Base-by-base conservation (phyloP, 2,113 vertebrate genomes). In the Phrynosoma blainvillii region DNA sequence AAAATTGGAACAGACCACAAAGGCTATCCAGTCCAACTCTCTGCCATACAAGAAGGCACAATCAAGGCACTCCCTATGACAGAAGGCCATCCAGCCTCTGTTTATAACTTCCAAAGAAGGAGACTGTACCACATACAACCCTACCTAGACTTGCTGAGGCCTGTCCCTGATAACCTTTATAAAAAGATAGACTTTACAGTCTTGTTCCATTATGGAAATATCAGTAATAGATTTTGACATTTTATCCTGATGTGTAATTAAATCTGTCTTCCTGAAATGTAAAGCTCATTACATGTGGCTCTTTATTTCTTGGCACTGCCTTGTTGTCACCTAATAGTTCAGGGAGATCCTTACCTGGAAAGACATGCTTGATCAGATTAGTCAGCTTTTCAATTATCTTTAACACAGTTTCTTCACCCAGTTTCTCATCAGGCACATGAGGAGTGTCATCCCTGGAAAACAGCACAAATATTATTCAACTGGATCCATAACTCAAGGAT, bases 361-460 rank as follows among this genome's bases (percentile, higher is more conserved):
- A 99, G 4, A 97, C 95, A 4, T 90, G 66, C 25, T 80, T 95
- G 90, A 99, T 97, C 90, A 98, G 94, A 59, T 94, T 70, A 68
- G 98, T 99, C 86, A 99, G 93, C 42, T 96, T 97, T 56, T 81
- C 90, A 88, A 99, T 97, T 30, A 99, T 99, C 1, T 62, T 2
- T 87, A 99, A 85, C 83, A 99, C 99, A 0, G 90, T 90, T 0
- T 96, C 94, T 90, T 98, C 98, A 83, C 98, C 97, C 0, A 99
- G 97, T 66, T 96, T 92, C 88, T 98, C 96, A 4, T 98, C 65
- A 1, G 98, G 96, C 52, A 99, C 96, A 0, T 99, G 99, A 21
- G 99, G 98, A 0, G 98, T 99, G 92, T 98, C 98, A 88, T 99
- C 99, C 5, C 99, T 99, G 94, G 81, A 79, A 82, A 88, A 71